Evolutionary conservation across 2,113 vertebrate species (phyloP).

Genomic region (Oryzias melastigma): DNA sequence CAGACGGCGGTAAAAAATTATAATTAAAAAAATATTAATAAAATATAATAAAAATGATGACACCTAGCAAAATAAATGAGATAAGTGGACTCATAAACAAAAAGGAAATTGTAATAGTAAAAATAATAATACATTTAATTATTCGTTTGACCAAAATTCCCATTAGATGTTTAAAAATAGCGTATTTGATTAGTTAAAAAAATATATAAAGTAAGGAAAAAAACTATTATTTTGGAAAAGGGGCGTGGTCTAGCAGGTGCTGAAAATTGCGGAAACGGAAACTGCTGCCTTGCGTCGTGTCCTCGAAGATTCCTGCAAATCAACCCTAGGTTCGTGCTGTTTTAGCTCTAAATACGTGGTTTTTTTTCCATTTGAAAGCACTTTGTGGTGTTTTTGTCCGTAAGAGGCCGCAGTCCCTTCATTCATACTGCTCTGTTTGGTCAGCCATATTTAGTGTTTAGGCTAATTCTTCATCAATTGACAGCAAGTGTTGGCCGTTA

Average conservation of each 20-base stretch:
- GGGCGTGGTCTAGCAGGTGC: conserved; percentile 31
- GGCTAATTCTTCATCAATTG: conserved; percentile 3
- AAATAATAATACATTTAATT: too few relatives aligned
- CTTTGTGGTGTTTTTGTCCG: rapidly evolving
- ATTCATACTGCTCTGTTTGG: too few relatives aligned
- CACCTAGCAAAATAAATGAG: too few relatives aligned
- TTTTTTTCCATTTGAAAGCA: rapidly evolving
- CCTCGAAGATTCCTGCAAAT: conserved; percentile 45
- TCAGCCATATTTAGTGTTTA: neutral
- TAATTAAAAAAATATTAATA: neutral
- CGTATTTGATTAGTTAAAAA: too few relatives aligned
- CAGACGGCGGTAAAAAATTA: neutral
- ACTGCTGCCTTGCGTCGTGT: conserved; percentile 16
- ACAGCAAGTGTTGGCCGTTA: conserved; percentile 21
- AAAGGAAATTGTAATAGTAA: too few relatives aligned
- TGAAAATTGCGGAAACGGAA: conserved; percentile 66
- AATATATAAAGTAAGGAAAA: too few relatives aligned
- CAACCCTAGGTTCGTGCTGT: conserved; percentile 35
- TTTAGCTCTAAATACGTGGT: neutral
- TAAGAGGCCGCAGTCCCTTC: too few relatives aligned
- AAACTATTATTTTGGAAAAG: neutral
- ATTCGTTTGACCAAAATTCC: too few relatives aligned
- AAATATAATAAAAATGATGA: too few relatives aligned
- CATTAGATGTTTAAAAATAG: too few relatives aligned
- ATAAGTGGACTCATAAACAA: too few relatives aligned